Evolutionary conservation across 2,797 vertebrate genomes (phyloP).

Genomic region (Channallabes apus): DNA sequence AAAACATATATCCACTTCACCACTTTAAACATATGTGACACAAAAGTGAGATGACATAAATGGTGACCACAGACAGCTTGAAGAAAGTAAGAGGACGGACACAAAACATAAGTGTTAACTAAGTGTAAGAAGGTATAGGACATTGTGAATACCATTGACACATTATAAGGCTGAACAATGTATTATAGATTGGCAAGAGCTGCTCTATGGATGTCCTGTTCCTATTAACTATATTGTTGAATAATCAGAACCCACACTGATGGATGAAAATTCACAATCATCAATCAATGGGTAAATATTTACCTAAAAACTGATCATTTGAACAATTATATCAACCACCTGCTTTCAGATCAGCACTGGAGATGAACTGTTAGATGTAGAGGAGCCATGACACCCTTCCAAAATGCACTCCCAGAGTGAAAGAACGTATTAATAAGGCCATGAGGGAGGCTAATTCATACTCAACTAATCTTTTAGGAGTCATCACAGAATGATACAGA

Average conservation of each 20-base stretch:
- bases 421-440: slow-evolving; percentile 9
- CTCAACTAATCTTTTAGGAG: background rate
- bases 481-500: background rate
- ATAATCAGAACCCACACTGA: slow-evolving; percentile 1
- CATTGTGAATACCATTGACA: slow-evolving; percentile 17
- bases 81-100: background rate
- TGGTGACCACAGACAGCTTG: background rate
- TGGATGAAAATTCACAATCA: background rate
- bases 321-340: background rate
- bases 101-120: background rate
- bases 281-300: too few relatives aligned
- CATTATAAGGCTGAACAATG: slow-evolving; percentile 20
- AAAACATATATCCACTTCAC: background rate
- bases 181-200: slow-evolving; percentile 3
- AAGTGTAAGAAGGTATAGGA: background rate
- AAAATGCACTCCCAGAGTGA: background rate
- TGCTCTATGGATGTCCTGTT: background rate
- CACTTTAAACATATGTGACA: slow-evolving; percentile 2
- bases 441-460: background rate
- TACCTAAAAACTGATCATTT: background rate
- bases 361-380: background rate
- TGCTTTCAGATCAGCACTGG: slow-evolving; percentile 4
- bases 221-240: slow-evolving; percentile 14
- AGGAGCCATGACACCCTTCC: background rate
- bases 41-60: background rate